Evolutionary conservation across 2,797 vertebrate species (phyloP), one percentile per base, ranked within the genome.

Genomic region (Pachyuromys duprasi): DNA sequence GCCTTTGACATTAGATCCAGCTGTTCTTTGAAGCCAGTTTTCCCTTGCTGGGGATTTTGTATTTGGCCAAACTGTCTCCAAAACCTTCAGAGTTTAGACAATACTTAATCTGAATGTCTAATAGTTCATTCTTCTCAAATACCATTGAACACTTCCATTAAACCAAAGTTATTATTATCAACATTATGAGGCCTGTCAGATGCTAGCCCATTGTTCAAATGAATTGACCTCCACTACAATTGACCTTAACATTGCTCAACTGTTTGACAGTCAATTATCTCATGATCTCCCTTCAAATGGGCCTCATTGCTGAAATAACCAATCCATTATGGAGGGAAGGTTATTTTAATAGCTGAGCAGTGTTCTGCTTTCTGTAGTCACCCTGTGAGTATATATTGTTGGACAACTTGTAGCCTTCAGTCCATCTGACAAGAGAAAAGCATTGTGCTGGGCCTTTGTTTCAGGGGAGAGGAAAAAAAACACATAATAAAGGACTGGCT

Each of bases 181-280:
- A 97, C 97, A 98, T 97, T 96, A 93, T 95, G 98, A 97, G 97
- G 96, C 97, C 97, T 98, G 98, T 98, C 98, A 97, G 97, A 98
- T 97, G 95, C 33, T 8, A 95, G 79, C 86, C 88, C 97, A 96
- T 97, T 98, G 98, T 98, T 98, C 98, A 98, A 98, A 98, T 83
- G 97, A 98, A 98, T 97, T 93, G 98, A 98, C 97, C 98, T 98
- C 98, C 92, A 90, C 97, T 96, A 97, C 97, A 97, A 98, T 98
- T 98, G 98, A 98, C 98, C 98, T 98, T 98, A 98, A 97, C 98
- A 98, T 98, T 98, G 97, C 97, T 98, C 97, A 98, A 97, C 97
- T 97, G 81, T 96, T 97, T 98, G 98, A 98, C 98, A 98, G 98
- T 98, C 98, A 98, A 98, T 98, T 98, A 98, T 98, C 98, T 98